Percentiles rank a stretch among this genome's conserved stretches.
Conservation (phyloP, 2,888 invertebrate species). For the Petrolisthes cinctipes region DNA sequence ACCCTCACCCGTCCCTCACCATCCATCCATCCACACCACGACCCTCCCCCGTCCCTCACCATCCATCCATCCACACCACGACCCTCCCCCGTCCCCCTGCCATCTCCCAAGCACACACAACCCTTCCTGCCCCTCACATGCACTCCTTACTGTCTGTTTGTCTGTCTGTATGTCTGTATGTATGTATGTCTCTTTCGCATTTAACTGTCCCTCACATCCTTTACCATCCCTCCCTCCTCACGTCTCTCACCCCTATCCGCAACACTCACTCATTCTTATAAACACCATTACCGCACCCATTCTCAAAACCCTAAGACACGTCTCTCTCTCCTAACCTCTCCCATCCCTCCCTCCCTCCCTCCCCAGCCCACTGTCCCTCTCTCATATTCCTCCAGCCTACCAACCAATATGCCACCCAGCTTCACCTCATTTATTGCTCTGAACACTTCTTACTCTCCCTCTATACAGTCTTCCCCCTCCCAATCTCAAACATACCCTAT, state of each 20-base stretch:
- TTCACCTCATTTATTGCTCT: neutral
- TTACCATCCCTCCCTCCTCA: neutral
- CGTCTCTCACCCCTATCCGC: neutral
- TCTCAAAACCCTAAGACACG: neutral
- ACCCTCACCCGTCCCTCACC: neutral
- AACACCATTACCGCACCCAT: neutral
- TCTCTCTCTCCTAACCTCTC: neutral
- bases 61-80: too few species aligned
- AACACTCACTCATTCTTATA: neutral
- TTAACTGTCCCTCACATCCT: neutral
- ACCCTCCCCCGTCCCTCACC: too few species aligned
- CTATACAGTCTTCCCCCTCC: neutral
- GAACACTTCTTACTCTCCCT: neutral
- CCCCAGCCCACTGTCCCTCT: neutral
- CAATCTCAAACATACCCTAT: constrained; percentile 15
- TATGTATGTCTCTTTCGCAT: too few species aligned
- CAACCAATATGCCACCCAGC: neutral
- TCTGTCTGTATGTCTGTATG: too few species aligned
- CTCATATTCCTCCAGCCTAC: neutral
- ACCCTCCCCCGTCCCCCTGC: too few species aligned
- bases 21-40: too few species aligned
- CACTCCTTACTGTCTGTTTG: too few species aligned
- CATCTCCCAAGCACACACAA: too few species aligned
- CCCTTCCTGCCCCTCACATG: neutral
- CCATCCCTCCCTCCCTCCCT: neutral